phyloP scores from a whole-genome alignment of 2,113 vertebrate genomes.

The Acrocephalus arundinaceus region DNA sequence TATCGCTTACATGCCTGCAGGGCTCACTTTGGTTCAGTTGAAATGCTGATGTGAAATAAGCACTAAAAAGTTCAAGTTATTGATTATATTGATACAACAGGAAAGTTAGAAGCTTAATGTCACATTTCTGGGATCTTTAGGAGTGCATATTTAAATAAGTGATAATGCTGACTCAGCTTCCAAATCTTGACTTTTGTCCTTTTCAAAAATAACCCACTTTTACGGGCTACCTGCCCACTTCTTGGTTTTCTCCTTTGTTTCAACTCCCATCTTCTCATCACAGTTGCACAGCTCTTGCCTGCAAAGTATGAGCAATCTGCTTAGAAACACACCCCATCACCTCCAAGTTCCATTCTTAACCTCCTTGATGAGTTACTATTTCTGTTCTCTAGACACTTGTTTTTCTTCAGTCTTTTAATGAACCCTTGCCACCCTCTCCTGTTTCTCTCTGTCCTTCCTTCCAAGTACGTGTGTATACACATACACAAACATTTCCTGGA shows the following conservation, averaged over 20 bases:
- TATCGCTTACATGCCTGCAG: not conserved
- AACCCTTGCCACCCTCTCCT: not conserved
- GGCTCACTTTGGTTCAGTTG: not conserved
- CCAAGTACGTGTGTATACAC: rapidly evolving
- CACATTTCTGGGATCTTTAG: not conserved
- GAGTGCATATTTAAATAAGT: not conserved
- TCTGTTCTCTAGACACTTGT: not conserved
- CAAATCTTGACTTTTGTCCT: not conserved
- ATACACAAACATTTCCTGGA: not conserved
- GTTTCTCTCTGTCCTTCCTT: not conserved
- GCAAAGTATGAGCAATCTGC: not conserved
- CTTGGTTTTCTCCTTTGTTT: not conserved
- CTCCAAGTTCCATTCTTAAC: not conserved
- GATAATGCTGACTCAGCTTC: not conserved
- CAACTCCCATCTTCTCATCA: not conserved
- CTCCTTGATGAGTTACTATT: not conserved
- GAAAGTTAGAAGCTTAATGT: not conserved
- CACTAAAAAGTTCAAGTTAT: not conserved
- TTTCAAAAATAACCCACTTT: not conserved
- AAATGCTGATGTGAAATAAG: not conserved
- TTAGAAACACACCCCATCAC: not conserved
- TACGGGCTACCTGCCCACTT: not conserved
- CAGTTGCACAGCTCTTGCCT: not conserved
- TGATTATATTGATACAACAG: not conserved
- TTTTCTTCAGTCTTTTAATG: not conserved